phyloP scores from a whole-genome alignment of 2,113 vertebrate genomes.

The Verasper variegatus region DNA sequence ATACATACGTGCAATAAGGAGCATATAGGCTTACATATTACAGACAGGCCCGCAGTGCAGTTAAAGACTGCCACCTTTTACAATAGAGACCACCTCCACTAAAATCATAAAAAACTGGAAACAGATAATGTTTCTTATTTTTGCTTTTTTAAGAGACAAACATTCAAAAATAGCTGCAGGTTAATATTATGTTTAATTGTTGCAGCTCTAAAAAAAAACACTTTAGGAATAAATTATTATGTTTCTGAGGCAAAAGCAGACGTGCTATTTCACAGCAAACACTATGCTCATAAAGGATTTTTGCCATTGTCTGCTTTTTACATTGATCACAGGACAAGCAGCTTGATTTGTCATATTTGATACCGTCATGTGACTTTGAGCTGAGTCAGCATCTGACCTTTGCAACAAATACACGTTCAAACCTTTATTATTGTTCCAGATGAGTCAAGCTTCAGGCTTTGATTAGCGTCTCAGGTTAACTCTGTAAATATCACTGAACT shows the following conservation, averaged over 20 bases:
- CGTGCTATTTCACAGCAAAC: too few relatives aligned
- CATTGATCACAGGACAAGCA: too few relatives aligned
- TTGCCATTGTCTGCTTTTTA: too few relatives aligned
- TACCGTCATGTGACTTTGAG: too few relatives aligned
- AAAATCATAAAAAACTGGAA: neutral
- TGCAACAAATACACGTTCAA: neutral
- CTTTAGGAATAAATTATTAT: neutral
- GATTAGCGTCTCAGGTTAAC: conserved; percentile 23
- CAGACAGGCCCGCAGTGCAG: neutral
- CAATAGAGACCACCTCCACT: conserved; percentile 9
- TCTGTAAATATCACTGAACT: conserved; percentile 4
- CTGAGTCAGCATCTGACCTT: conserved; percentile 13
- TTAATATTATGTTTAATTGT: conserved; percentile 4
- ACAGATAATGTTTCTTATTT: neutral
- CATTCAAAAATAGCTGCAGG: neutral
- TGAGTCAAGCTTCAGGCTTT: conserved; percentile 19
- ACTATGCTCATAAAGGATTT: too few relatives aligned
- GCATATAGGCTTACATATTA: neutral
- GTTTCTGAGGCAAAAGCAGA: neutral
- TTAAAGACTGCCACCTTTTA: neutral
- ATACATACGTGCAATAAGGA: neutral
- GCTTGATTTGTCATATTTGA: too few relatives aligned
- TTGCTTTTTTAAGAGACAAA: neutral
- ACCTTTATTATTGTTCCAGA: conserved; percentile 27
- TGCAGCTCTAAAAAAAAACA: neutral